Evolutionary conservation across 2,113 vertebrate species (phyloP), one percentile per base, ranked within the genome.

Genomic region (Oceanodroma tethys): DNA sequence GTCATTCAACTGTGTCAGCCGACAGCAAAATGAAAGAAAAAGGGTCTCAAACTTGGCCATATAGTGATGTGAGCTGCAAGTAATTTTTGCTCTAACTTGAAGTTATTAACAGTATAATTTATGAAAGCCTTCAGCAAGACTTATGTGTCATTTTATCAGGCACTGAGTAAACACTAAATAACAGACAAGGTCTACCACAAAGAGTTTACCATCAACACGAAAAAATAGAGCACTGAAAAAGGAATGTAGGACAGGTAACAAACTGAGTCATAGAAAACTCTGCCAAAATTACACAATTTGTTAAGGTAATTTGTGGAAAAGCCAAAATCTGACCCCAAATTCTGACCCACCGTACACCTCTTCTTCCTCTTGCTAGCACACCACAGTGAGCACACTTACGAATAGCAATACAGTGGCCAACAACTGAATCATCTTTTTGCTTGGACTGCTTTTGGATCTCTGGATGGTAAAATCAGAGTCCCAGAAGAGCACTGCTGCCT

Each of bases 31-130:
- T 27, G 62, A 79, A 91, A 95, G 73, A 84, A 81, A 74, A 84
- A 79, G 56, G 43, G 43, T 67, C 66, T 95, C 73, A 75, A 87
- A 68, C 55, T 85, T 89, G 68, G 68, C 27, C 65, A 68, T 45
- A 60, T 6, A 76, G 45, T 4, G 3, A 70, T 81, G 27, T 76
- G 58, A 94, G 74, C 71, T 90, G 71, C 42, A 94, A 94, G 79
- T 88, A 1, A 81, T 76, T 95, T 95, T 72, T 79, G 25, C 50
- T 90, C 38, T 79, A 91, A 81, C 62, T 70, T 38, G 22, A 88
- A 85, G 43, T 75, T 91, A 90, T 91, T 85, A 94, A 89, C 38
- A 93, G 58, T 36, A 65, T 87, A 72, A 85, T 85, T 93, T 96
- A 94, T 45, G 93, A 80, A 79, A 87, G 43, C 78, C 40, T 60